phyloP scores from a whole-genome alignment of 2,888 invertebrate species.

The Callosobruchus maculatus region DNA sequence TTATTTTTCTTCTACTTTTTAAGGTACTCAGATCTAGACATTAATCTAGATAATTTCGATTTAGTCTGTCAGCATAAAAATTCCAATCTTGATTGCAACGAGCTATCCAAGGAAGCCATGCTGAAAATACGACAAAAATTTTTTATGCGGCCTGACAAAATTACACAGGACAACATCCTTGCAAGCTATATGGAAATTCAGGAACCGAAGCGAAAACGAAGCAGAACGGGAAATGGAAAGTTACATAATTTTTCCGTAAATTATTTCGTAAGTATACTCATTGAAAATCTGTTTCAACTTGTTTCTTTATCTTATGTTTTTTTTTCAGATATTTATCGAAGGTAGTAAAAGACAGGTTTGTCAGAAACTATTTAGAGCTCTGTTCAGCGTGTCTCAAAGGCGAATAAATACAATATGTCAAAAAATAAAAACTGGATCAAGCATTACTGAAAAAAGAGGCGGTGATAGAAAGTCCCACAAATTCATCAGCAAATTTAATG shows the following conservation, averaged over 20 bases:
- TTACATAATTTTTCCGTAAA: no score
- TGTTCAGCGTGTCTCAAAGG: no score
- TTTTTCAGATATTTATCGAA: no score
- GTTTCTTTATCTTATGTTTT: no score
- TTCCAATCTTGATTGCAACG: neutral
- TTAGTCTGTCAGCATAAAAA: neutral
- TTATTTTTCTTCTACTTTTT: neutral
- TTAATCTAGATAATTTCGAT: neutral
- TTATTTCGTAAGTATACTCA: no score
- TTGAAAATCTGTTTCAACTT: no score
- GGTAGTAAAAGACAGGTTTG: no score
- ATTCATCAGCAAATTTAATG: neutral
- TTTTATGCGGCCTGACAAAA: neutral
- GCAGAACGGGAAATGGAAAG: no score
- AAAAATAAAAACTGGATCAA: neutral
- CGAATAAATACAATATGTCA: no score
- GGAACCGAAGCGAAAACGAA: neutral
- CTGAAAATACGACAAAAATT: neutral
- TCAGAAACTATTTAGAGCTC: no score
- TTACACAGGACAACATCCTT: neutral
- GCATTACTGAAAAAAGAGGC: constrained; percentile 1
- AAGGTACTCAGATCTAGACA: neutral
- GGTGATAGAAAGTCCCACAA: neutral
- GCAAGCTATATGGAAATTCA: neutral
- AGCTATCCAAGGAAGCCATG: neutral